These are phyloP conservation scores for Alentia gelatinosa DNA, from an alignment of 2,888 invertebrate species.

Conservation along the genomic window DNA sequence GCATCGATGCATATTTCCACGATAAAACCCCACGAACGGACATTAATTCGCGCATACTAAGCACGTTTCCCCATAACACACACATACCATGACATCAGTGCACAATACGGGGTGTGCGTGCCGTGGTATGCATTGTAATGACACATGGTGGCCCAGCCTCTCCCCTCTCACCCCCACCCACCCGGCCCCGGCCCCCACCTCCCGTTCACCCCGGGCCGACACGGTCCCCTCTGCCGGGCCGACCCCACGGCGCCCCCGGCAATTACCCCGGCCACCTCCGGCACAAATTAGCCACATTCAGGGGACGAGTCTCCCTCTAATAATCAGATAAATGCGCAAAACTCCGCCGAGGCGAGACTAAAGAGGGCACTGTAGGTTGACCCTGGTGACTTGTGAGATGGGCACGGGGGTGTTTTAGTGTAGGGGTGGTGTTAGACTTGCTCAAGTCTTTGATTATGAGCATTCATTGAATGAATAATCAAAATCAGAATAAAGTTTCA, in stretches of 20 bases:
- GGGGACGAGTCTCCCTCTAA: neutral
- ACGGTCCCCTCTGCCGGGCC: neutral
- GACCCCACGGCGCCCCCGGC: neutral
- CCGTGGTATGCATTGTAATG: too few species aligned
- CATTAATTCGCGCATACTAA: too few species aligned
- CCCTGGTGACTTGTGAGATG: neutral
- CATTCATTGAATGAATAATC: too few species aligned
- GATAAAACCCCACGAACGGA: too few species aligned
- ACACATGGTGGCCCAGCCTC: too few species aligned
- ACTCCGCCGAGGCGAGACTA: neutral
- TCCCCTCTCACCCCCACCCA: neutral
- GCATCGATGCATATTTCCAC: too few species aligned
- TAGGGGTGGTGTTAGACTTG: too few species aligned
- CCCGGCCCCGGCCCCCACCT: neutral
- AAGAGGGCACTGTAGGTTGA: constrained; percentile 27
- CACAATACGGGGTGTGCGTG: too few species aligned
- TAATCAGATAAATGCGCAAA: constrained; percentile 42
- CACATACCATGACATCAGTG: neutral
- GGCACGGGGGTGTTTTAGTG: neutral
- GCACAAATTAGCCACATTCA: constrained; percentile 17
- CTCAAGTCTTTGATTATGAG: too few species aligned
- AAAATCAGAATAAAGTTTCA: too few species aligned
- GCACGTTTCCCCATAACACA: neutral
- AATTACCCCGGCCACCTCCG: neutral
- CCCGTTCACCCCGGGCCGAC: neutral